phyloP scores from a whole-genome alignment of 1,140 invertebrate species.

The Pseudomyrmex sp. region DNA sequence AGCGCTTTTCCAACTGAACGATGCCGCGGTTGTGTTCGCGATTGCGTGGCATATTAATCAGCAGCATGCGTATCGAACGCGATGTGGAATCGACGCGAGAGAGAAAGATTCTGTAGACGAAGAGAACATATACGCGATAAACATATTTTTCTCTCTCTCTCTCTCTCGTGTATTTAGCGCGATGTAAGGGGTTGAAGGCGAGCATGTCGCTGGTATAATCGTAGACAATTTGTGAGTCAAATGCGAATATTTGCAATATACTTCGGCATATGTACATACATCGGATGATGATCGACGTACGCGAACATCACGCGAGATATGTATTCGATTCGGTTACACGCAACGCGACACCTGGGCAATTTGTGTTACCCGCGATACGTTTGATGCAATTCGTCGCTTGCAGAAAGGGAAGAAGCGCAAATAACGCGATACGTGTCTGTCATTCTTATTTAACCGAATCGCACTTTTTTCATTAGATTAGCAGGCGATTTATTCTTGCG shows the following conservation, averaged over 20 bases:
- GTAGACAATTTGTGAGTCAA: slow-evolving; percentile 48
- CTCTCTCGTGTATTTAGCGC: neutral
- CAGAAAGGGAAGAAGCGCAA: neutral
- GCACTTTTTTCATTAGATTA: too few species aligned
- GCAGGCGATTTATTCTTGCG: too few species aligned
- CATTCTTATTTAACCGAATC: too few species aligned
- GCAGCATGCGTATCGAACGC: slow-evolving; percentile 12
- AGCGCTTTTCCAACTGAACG: slow-evolving; percentile 53
- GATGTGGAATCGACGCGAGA: slow-evolving; percentile 30
- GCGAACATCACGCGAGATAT: slow-evolving; percentile 28
- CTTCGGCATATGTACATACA: neutral
- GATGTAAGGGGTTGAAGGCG: neutral
- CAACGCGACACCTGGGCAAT: slow-evolving; percentile 18
- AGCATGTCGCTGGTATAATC: slow-evolving; percentile 28
- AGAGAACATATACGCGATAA: slow-evolving; percentile 18
- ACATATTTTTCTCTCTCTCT: neutral
- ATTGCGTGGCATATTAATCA: slow-evolving; percentile 60
- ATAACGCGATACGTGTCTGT: too few species aligned
- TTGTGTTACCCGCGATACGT: slow-evolving; percentile 13
- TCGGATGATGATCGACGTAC: neutral
- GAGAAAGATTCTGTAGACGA: neutral
- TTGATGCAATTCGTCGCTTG: slow-evolving; percentile 2
- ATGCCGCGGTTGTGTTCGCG: slow-evolving; percentile 27
- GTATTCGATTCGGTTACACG: slow-evolving; percentile 14
- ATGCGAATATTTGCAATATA: slow-evolving; percentile 1